Conservation (phyloP, 1,140 invertebrate species). For the Philotrypesis tridentata region DNA sequence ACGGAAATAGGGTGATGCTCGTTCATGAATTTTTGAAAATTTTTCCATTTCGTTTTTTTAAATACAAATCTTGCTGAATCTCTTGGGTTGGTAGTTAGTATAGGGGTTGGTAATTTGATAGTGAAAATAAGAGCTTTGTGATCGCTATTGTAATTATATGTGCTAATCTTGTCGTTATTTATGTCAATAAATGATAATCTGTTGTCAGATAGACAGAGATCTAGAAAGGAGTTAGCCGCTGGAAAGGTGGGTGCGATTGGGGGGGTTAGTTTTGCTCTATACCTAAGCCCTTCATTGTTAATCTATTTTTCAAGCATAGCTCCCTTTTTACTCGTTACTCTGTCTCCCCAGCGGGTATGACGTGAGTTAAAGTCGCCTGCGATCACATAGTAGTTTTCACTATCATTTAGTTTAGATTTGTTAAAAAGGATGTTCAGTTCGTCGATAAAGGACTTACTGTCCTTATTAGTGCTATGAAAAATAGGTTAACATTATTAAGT, state of each 20-base stretch:
- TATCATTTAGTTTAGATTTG: constrained; percentile 23
- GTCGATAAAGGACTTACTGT: constrained; percentile 24
- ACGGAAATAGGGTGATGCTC: background rate
- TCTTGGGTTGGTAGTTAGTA: background rate
- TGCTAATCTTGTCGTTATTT: background rate
- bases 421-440: constrained; percentile 36
- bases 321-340: constrained; percentile 27
- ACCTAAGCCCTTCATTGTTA: background rate
- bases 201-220: constrained; percentile 15
- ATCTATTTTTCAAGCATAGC: constrained; percentile 39
- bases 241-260: constrained; percentile 41
- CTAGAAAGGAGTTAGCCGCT: constrained; percentile 26
- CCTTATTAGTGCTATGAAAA: constrained; percentile 13
- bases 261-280: constrained; percentile 27
- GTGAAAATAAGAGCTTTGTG: background rate
- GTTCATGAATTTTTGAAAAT: background rate
- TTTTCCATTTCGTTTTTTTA: constrained; percentile 29
- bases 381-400: constrained; percentile 44
- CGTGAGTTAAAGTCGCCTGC: constrained; percentile 49
- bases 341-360: constrained; percentile 45
- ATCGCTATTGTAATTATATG: constrained; percentile 13
- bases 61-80: background rate
- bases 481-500: background rate
- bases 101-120: background rate
- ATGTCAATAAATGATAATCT: background rate